phyloP scores from a whole-genome alignment of 2,113 vertebrate genomes.

The Pyrgilauda ruficollis region DNA sequence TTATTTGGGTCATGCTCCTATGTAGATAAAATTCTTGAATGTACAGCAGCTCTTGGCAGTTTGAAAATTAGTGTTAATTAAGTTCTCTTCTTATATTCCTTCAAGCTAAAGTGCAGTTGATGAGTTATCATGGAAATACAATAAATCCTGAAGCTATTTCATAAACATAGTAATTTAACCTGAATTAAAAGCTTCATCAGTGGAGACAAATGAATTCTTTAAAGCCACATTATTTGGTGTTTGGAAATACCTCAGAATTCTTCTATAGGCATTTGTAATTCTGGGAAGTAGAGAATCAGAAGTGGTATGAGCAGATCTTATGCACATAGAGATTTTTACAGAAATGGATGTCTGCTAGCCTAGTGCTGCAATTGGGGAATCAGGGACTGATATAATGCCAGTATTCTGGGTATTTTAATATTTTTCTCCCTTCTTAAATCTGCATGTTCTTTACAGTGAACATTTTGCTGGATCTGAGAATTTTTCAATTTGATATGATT shows the following conservation, averaged over 20 bases:
- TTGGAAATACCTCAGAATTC: neutral
- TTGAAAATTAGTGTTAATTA: constrained; percentile 71
- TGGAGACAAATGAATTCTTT: constrained; percentile 58
- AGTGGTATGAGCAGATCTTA: neutral
- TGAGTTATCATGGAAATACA: constrained; percentile 49
- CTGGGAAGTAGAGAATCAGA: neutral
- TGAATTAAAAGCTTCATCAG: constrained; percentile 63
- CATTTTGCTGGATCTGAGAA: neutral
- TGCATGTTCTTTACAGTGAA: neutral
- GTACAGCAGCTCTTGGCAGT: constrained; percentile 18
- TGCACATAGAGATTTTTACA: neutral
- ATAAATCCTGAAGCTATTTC: constrained; percentile 66
- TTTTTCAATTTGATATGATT: neutral
- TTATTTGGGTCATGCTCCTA: neutral
- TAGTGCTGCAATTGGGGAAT: neutral
- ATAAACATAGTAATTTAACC: constrained; percentile 63
- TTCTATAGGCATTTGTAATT: neutral
- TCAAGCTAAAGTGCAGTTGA: constrained; percentile 56
- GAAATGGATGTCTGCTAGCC: neutral
- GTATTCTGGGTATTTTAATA: neutral
- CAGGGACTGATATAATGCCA: neutral
- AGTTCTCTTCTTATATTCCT: constrained; percentile 66
- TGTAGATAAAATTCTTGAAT: neutral
- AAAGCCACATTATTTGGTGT: constrained; percentile 21
- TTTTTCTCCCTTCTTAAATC: neutral